Evolutionary conservation across 2,113 vertebrate species (phyloP).

Genomic region (Phyllostomus hastatus): DNA sequence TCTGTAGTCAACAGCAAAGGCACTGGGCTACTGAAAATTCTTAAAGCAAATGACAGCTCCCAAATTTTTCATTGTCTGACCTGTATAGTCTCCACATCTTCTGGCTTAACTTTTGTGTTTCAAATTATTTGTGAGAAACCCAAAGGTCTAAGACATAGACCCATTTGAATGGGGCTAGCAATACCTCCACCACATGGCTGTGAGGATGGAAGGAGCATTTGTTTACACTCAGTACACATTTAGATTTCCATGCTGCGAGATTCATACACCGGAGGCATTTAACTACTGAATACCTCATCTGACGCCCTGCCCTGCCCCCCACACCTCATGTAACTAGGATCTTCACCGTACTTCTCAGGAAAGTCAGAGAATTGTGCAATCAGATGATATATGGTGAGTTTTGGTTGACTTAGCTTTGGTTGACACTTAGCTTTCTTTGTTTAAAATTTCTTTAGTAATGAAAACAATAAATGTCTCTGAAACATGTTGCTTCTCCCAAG

Average conservation of each 20-base stretch:
- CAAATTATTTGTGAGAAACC: not conserved
- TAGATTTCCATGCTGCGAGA: not conserved
- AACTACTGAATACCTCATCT: not conserved
- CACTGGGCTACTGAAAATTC: not conserved
- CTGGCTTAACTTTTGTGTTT: not conserved
- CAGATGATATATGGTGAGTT: not conserved
- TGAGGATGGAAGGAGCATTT: not conserved
- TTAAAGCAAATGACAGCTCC: not conserved
- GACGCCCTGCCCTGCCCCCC: not conserved
- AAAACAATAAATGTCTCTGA: conserved; percentile 9
- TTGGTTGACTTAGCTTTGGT: too few species aligned
- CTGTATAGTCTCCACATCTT: not conserved
- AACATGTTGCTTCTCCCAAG: not conserved
- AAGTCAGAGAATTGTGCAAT: not conserved
- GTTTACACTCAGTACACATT: not conserved
- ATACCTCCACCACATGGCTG: not conserved
- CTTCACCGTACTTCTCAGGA: not conserved
- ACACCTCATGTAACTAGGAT: not conserved
- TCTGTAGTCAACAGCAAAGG: not conserved
- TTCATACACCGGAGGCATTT: not conserved
- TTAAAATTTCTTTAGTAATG: not conserved
- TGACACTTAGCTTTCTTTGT: not conserved
- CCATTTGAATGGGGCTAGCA: not conserved
- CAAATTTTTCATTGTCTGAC: not conserved
- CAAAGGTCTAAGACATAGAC: not conserved